Evolutionary conservation across 2,113 vertebrate genomes (phyloP), one percentile per base, ranked within the genome.

Genomic region (Syngnathus floridae): DNA sequence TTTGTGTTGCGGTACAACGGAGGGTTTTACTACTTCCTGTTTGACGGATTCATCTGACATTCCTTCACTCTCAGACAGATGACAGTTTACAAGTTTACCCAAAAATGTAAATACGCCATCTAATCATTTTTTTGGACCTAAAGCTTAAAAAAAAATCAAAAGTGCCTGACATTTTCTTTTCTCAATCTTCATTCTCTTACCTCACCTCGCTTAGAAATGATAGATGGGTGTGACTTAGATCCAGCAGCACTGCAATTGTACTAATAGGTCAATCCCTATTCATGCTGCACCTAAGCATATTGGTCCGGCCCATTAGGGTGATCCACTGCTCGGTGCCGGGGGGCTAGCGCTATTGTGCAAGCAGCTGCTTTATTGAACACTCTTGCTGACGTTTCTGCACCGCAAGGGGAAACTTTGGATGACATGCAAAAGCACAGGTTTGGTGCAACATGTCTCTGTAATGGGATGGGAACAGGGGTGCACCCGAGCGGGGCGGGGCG

Each of bases 401-500:
- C 80, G 87, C 88, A 88, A 91, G 88, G 81, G 67, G 92, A 93
- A 92, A 93, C 92, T 92, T 93, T 92, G 91, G 92, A 80, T 93
- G 92, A 92, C 92, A 90, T 92, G 92, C 93, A 76, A 85, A 83
- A 93, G 94, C 93, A 91, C 91, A 92, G 90, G 89, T 93, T 81
- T 91, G 13, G 69, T 79, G 86, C 90, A 83, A 88, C 93, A 90
- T 92, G 91, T 89, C 90, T 91, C 88, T 85, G 72, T 95, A 96
- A 95, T 95, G 90, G 92, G 92, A 94, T 95, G 92, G 93, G 92
- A 92, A 91, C 92, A 89, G 77, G 92, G 75, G 77, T 74, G 64
- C 66, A 76, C 48, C n/a, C 84, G 72, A 51, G 66, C 36, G 51
- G 45, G 17, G 9, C 35, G 45, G 13, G 70, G 43, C 26, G 16